A percentile compares a stretch with the other conserved stretches of the same genome.
phyloP scores from a whole-genome alignment of 2,797 vertebrate genomes.

The Diglossa cyanea region DNA sequence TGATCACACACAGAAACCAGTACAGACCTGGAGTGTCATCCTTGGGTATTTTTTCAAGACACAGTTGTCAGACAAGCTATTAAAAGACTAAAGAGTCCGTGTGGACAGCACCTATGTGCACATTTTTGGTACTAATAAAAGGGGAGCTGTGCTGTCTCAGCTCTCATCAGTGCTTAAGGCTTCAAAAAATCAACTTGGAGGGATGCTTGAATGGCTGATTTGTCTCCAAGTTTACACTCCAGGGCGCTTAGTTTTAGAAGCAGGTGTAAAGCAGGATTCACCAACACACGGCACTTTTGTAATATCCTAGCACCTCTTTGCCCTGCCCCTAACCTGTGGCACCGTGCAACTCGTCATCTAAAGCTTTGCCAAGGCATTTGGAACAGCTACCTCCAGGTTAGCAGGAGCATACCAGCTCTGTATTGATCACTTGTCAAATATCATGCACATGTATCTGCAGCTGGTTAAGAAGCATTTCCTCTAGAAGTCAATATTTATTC shows the following conservation, averaged over 20 bases:
- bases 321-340: background rate
- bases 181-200: no score
- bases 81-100: background rate
- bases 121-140: background rate
- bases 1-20: background rate
- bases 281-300: background rate
- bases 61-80: background rate
- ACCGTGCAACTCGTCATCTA: background rate
- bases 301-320: background rate
- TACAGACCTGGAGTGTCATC: background rate
- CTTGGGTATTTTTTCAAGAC: background rate
- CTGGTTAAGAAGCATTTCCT: constrained; percentile 73
- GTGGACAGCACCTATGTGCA: background rate
- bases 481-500: constrained; percentile 77
- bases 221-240: background rate
- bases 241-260: background rate
- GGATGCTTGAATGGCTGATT: background rate
- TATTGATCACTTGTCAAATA: constrained; percentile 73
- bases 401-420: background rate
- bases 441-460: constrained; percentile 59
- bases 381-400: constrained; percentile 44
- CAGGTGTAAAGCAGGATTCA: background rate
- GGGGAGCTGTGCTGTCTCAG: background rate
- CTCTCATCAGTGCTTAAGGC: background rate
- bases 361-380: background rate